Evolutionary conservation across 2,888 invertebrate species (phyloP).

Genomic region (Cataglyphis cursor): DNA sequence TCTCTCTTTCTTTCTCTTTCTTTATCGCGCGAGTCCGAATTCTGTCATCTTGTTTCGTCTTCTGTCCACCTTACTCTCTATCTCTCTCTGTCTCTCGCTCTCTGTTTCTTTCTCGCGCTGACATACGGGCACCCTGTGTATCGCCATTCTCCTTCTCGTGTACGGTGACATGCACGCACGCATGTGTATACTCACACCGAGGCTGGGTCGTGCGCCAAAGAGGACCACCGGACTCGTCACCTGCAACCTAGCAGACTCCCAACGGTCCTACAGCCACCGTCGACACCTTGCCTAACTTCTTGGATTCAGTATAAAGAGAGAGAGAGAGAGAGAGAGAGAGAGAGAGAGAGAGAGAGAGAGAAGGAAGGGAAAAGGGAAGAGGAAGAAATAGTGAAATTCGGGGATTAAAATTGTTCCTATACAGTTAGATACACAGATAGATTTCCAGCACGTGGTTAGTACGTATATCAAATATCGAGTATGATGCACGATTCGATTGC

Average conservation of each 20-base stretch:
- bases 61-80: slow-evolving; percentile 43
- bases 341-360: slow-evolving; percentile 32
- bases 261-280: slow-evolving; percentile 77
- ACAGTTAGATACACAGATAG: background rate
- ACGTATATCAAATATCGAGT: background rate
- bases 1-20: slow-evolving; percentile 29
- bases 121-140: slow-evolving; percentile 22
- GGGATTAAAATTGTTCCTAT: slow-evolving; percentile 40
- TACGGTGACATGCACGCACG: slow-evolving; percentile 67
- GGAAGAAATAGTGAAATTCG: background rate
- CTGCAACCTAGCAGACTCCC: slow-evolving; percentile 80
- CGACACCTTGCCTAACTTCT: slow-evolving; percentile 80
- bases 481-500: background rate
- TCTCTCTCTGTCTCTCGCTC: slow-evolving; percentile 18
- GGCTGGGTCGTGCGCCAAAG: slow-evolving; percentile 64
- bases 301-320: slow-evolving; percentile 33
- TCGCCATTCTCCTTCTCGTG: slow-evolving; percentile 58
- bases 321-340: slow-evolving; percentile 21
- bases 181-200: slow-evolving; percentile 63
- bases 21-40: slow-evolving; percentile 7
- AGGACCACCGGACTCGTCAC: slow-evolving; percentile 86
- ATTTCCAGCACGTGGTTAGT: background rate
- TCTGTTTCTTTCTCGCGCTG: slow-evolving; percentile 39
- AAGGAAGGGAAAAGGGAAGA: slow-evolving; percentile 7
- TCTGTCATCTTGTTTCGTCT: slow-evolving; percentile 20